Evolutionary conservation across 2,113 vertebrate species (phyloP).

Genomic region (Reinhardtius hippoglossoides): DNA sequence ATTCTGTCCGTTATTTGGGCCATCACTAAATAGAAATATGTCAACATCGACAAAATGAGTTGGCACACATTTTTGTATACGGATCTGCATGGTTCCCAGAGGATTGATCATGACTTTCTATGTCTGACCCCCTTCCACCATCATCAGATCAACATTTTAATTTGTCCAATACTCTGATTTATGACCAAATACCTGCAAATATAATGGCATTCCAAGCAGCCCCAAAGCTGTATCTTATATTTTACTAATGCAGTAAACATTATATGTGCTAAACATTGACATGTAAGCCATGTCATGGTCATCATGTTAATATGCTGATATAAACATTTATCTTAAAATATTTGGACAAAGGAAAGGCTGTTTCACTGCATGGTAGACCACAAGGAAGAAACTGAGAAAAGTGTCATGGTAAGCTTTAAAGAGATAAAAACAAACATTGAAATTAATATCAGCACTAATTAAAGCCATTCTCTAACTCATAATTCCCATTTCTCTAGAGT

Average conservation of each 20-base stretch:
- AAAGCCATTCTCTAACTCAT: neutral
- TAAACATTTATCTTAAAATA: neutral
- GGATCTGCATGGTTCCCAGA: too few relatives aligned
- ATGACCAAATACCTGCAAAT: neutral
- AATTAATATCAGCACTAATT: neutral
- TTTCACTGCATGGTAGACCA: neutral
- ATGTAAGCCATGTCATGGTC: neutral
- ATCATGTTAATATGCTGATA: neutral
- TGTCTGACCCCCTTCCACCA: too few relatives aligned
- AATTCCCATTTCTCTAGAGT: slow-evolving; percentile 10
- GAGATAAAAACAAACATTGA: neutral
- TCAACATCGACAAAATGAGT: too few relatives aligned
- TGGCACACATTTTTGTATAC: too few relatives aligned
- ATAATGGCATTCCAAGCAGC: neutral
- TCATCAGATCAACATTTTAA: too few relatives aligned
- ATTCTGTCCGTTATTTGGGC: too few relatives aligned
- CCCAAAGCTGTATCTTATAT: too few relatives aligned
- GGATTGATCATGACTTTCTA: too few relatives aligned
- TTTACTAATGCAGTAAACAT: too few relatives aligned
- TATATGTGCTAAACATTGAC: too few relatives aligned
- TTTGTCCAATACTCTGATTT: neutral
- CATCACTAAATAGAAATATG: too few relatives aligned
- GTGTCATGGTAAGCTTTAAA: neutral
- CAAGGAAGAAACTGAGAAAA: neutral
- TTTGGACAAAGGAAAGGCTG: neutral